Base-by-base conservation (phyloP, 1,140 invertebrate genomes). In the Drosophila nigromelanica region DNA sequence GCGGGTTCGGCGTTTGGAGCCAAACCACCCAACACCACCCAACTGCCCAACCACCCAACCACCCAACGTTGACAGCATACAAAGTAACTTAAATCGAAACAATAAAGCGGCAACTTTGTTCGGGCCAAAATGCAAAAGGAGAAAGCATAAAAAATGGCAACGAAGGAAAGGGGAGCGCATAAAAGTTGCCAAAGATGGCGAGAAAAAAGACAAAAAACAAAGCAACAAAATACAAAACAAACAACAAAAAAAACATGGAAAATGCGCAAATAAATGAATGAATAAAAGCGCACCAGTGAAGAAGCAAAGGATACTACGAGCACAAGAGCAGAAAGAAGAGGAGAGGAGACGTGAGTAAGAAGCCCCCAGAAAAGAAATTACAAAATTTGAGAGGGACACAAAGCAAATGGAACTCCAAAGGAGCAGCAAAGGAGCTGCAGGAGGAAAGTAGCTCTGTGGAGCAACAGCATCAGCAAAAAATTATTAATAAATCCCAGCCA, bases 21-120 rank as follows among this genome's bases (percentile, higher is more conserved):
- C 62, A 52, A 66, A 60, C 54, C 43, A 33, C 14, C 30, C 54
- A 43, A 37, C n/a, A 11, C 33, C 18, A 7, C 58, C 10, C 21
- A 27, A n/a, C n/a, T 40, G 40, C 35, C 40, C 35, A n/a, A 45
- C 7, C 15, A 15, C 40, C 62, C 72, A 55, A 14, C 8, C 40
- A 10, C 27, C 27, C 85, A 76, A 90, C 86, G 86, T 90, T 90
- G 86, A 90, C 86, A 90, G 86, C 86, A 90, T 90, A 90, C 86
- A 90, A 90, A 90, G 86, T 90, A 90, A 90, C 86, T 90, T 90
- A 90, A 90, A 90, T 90, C 86, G 86, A 90, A 90, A 90, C 86
- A 90, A 90, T 90, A 90, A 90, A 90, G 86, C 81, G 80, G 85
- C 83, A 89, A 89, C 83, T 89, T 89, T 89, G 83, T 89, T 63